Percentiles rank a stretch among this genome's conserved stretches.
phyloP scores from a whole-genome alignment of 92 coral and sea anemone species.

The Metridium senile region DNA sequence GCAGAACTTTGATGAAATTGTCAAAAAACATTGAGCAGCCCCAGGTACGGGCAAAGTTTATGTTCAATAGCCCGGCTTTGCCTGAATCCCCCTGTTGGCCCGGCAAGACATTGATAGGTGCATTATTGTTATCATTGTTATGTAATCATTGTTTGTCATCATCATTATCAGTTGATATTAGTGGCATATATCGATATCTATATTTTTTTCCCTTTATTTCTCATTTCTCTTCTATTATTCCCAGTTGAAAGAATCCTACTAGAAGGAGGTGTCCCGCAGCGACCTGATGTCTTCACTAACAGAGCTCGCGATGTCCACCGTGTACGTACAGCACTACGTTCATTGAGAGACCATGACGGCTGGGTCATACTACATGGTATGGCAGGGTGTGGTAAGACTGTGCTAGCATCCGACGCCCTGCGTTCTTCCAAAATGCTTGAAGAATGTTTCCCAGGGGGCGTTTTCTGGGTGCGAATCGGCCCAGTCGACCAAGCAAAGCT shows the following conservation, averaged over 20 bases:
- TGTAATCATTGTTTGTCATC: no score
- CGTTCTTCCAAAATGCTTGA: slow-evolving; percentile 60
- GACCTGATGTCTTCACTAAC: slow-evolving; percentile 79
- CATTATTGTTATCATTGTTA: no score
- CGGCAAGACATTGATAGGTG: no score
- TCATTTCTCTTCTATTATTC: not conserved
- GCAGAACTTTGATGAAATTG: no score
- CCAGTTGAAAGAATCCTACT: slow-evolving; percentile 86
- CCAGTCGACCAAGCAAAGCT: slow-evolving; percentile 85
- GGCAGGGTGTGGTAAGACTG: slow-evolving; percentile 99
- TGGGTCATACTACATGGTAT: slow-evolving; percentile 98
- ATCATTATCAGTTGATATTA: no score
- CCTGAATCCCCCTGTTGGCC: no score
- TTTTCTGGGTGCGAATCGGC: slow-evolving; percentile 89
- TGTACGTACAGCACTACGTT: slow-evolving; percentile 79
- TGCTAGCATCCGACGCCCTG: slow-evolving; percentile 87
- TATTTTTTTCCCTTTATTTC: not conserved
- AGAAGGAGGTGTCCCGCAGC: slow-evolving; percentile 96
- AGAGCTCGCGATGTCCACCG: slow-evolving; percentile 81
- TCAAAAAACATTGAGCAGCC: no score
- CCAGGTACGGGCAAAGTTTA: no score
- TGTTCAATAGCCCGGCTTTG: no score
- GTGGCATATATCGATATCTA: no score
- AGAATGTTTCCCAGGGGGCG: slow-evolving; percentile 91
- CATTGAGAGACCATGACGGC: slow-evolving; percentile 77